Conservation (phyloP, 2,113 vertebrate genomes). For the Petaurus breviceps region DNA sequence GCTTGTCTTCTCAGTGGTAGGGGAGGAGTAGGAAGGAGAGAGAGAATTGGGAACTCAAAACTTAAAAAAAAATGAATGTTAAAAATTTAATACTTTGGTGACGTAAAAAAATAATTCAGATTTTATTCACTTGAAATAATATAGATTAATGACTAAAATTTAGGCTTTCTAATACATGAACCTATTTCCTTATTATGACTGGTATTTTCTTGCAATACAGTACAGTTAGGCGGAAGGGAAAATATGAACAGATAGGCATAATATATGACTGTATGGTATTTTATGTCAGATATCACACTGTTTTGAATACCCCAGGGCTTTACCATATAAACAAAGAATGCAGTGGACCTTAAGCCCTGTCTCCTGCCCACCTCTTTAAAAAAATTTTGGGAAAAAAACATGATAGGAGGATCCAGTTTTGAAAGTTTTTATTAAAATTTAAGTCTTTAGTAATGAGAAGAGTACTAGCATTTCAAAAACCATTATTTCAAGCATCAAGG, state of each 20-base stretch:
- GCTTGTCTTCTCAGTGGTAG: background rate
- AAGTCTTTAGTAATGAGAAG: background rate
- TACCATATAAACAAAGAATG: background rate
- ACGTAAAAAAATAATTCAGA: background rate
- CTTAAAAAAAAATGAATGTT: background rate
- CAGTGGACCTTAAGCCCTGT: background rate
- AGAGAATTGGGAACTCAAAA: background rate
- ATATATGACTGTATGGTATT: background rate
- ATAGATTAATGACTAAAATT: background rate
- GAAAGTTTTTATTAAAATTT: accelerated
- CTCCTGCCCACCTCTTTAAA: background rate
- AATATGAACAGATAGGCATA: background rate
- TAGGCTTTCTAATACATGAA: background rate
- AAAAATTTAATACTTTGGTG: background rate
- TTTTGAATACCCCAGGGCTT: background rate
- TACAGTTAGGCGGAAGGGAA: background rate
- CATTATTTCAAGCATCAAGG: background rate
- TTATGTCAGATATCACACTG: background rate
- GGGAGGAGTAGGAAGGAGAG: background rate
- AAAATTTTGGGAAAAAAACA: background rate
- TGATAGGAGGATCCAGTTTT: background rate
- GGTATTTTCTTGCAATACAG: background rate
- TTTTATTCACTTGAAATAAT: background rate
- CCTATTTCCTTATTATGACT: background rate
- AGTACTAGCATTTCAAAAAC: background rate